Conservation (phyloP, 2,797 vertebrate species). For the Coilia nasus region DNA sequence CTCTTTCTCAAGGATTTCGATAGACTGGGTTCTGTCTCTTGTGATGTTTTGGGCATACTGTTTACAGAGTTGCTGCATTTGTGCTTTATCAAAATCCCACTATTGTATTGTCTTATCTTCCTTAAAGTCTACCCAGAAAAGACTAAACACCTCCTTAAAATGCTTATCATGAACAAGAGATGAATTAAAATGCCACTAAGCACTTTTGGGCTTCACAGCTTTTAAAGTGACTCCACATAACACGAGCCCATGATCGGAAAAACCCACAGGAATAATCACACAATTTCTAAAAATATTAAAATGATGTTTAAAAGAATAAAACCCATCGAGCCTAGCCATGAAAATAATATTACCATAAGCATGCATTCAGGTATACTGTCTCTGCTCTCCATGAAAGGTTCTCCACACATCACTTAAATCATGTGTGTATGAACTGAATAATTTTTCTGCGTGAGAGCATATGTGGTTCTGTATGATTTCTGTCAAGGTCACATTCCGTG, state of each 20-base stretch:
- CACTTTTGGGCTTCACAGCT: background rate
- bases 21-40: background rate
- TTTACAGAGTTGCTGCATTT: background rate
- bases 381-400: background rate
- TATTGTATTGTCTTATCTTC: background rate
- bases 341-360: background rate
- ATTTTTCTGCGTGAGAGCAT: background rate
- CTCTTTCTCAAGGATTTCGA: background rate
- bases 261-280: background rate
- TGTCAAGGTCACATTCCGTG: background rate
- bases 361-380: conserved; percentile 15
- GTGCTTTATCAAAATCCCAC: conserved; percentile 12
- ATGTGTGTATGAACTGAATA: background rate
- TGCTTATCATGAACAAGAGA: background rate
- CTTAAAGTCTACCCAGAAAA: background rate
- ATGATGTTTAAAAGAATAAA: conserved; percentile 6
- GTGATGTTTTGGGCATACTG: background rate
- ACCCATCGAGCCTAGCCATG: conserved; percentile 11
- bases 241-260: too few species aligned
- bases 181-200: background rate
- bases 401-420: conserved; percentile 22
- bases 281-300: background rate
- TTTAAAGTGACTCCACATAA: background rate
- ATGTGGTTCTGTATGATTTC: background rate
- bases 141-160: background rate